Percentiles rank a stretch among this genome's conserved stretches.
Evolutionary conservation across 2,797 vertebrate genomes (phyloP).

Genomic region (Ciconia nigra): DNA sequence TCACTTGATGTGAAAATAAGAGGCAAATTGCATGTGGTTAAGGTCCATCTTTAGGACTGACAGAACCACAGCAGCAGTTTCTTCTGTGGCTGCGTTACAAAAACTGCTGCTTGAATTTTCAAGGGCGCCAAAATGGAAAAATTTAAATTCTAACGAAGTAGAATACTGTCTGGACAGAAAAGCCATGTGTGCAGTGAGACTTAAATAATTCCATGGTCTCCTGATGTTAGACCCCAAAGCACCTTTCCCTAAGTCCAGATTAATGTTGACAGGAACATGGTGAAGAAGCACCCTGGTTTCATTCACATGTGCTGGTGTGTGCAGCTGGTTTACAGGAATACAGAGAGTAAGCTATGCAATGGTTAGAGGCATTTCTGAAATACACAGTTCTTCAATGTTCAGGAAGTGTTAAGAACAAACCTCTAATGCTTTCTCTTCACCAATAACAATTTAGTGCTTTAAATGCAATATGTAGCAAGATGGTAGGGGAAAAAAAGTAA

Average conservation of each 20-base stretch:
- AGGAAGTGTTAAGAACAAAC: background rate
- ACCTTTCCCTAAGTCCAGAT: background rate
- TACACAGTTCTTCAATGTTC: background rate
- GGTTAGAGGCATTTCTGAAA: background rate
- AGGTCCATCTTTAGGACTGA: background rate
- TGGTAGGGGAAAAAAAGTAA: background rate
- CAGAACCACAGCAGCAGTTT: background rate
- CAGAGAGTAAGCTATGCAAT: no score
- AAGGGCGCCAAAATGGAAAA: background rate
- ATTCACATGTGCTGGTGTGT: background rate
- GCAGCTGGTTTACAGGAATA: background rate
- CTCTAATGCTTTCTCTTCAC: background rate
- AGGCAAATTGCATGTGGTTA: background rate
- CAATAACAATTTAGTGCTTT: background rate
- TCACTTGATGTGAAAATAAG: background rate
- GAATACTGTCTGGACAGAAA: background rate
- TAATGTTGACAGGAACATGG: background rate
- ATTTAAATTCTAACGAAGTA: background rate
- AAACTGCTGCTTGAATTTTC: background rate
- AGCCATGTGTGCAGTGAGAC: background rate
- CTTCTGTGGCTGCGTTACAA: background rate
- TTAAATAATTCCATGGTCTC: background rate
- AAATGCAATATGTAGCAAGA: background rate
- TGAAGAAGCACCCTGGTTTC: background rate
- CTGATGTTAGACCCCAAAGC: background rate